Evolutionary conservation across 2,797 vertebrate species (phyloP).

Genomic region (Choloepus didactylus): DNA sequence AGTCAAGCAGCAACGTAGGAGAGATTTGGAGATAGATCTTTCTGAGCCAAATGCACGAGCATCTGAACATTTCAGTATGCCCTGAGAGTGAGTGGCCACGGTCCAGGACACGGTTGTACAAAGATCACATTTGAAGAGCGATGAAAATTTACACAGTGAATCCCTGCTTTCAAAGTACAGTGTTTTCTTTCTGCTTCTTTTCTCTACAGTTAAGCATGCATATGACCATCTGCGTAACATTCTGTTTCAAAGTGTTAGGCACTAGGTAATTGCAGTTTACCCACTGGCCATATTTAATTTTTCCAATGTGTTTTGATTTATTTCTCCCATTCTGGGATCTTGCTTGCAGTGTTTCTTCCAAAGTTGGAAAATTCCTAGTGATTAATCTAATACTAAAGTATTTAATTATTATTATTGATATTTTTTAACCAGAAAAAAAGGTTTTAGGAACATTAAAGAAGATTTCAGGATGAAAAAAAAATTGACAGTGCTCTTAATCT

Average conservation of each 20-base stretch:
- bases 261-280: constrained; percentile 65
- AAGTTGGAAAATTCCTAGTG: constrained; percentile 71
- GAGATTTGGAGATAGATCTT: neutral
- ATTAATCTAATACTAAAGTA: constrained; percentile 58
- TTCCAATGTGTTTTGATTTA: constrained; percentile 75
- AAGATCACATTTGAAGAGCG: neutral
- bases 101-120: too few relatives aligned
- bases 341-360: constrained; percentile 38
- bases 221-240: constrained; percentile 64
- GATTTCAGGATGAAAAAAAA: neutral
- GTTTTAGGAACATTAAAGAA: constrained; percentile 45
- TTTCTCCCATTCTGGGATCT: constrained; percentile 28
- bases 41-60: rapidly evolving
- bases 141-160: neutral
- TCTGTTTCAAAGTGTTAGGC: constrained; percentile 60
- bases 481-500: neutral
- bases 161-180: neutral
- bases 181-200: neutral
- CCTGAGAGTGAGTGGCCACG: neutral
- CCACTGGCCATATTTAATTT: constrained; percentile 66
- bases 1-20: neutral
- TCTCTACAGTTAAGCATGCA: constrained; percentile 1
- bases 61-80: neutral
- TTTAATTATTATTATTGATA: constrained; percentile 56
- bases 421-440: constrained; percentile 29